Evolutionary conservation across 2,797 vertebrate species (phyloP), one percentile per base, ranked within the genome.

Genomic region (Cottoperca gobio): DNA sequence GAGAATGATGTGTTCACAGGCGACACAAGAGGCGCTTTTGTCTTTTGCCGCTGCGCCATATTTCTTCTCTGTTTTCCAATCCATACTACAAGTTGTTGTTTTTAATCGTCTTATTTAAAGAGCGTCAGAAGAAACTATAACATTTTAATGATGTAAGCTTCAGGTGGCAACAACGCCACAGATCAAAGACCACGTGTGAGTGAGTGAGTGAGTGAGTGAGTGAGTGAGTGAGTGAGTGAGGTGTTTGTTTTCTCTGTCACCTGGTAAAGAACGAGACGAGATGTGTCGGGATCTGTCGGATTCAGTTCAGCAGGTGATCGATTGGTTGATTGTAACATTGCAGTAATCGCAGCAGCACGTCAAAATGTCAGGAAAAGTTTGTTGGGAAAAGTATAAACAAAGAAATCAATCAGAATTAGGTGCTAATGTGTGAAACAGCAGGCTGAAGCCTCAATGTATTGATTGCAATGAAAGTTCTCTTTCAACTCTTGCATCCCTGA

Each of bases 261-360:
- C 13, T 21, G 17, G 4, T 45, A 40, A 53, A 55, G 26, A 23
- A 40, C 6, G 49, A 28, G 52, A 39, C 68, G 19, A 46, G 24
- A 59, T 2, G 2, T 50, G 69, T 46, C 40, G 43, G 39, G 26
- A 35, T 70, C 12, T 58, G 46, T 79, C 64, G 23, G 52, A 33
- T 40, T 70, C 11, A 40, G 26, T 5, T 60, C 21, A 42, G 10
- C 21, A n/a, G 13, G 60, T 53, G 78, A 74, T 14, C 60, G 66
- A 80, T 49, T 50, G 28, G 28, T 81, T 11, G 6, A 57, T 70
- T 42, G 60, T 14, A 33, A 8, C 35, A 66, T n/a, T 14, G 10
- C 28, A 6, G 35, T 31, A 24, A 46, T 68, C 24, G 59, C 2
- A 74, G n/a, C 39, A 26, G 42, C 24, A 8, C 4, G 3, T 59